Conservation (phyloP, 2,113 vertebrate species). For the Syrmaticus mikado region DNA sequence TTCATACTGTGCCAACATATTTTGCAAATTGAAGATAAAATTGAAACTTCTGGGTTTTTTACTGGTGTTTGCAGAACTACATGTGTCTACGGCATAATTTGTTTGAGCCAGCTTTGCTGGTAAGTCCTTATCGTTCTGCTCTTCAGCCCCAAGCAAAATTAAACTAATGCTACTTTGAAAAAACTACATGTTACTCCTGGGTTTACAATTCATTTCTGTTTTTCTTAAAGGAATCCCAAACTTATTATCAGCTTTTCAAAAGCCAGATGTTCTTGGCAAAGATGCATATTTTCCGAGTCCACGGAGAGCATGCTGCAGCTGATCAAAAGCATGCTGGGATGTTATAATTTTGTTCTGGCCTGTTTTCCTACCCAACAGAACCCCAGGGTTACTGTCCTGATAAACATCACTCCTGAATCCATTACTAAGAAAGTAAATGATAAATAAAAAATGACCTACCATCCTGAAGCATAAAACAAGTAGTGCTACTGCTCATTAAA, state of each 20-base stretch:
- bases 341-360: slow-evolving; percentile 28
- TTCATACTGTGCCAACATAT: not conserved
- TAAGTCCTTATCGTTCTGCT: not conserved
- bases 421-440: slow-evolving; percentile 21
- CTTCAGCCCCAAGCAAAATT: slow-evolving; percentile 1
- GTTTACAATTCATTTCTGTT: not conserved
- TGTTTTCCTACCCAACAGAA: slow-evolving; percentile 10
- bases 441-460: not conserved
- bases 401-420: slow-evolving; percentile 6
- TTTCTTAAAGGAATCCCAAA: slow-evolving; percentile 20
- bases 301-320: not conserved
- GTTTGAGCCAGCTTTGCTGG: slow-evolving; percentile 3
- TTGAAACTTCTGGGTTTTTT: not conserved
- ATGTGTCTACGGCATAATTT: slow-evolving; percentile 3
- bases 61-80: not conserved
- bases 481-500: not conserved
- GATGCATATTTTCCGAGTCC: not conserved
- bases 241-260: slow-evolving; percentile 44
- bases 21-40: not conserved
- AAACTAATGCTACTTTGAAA: not conserved
- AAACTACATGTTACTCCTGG: not conserved
- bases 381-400: slow-evolving; percentile 9
- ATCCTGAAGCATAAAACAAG: not conserved
- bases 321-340: slow-evolving; percentile 10
- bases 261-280: slow-evolving; percentile 62